phyloP scores from a whole-genome alignment of 1,140 invertebrate genomes.

The Fopius arisanus region DNA sequence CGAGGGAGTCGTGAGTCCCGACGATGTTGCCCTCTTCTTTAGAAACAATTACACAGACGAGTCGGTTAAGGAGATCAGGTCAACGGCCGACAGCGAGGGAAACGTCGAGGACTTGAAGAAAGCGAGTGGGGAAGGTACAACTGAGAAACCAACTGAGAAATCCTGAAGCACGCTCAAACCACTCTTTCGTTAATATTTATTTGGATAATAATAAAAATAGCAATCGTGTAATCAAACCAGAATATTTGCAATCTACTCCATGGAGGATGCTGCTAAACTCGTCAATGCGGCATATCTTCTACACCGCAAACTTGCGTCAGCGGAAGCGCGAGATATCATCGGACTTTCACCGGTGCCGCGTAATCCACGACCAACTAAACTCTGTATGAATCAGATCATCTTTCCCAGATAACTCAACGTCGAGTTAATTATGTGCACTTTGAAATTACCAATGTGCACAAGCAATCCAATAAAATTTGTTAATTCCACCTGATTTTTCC shows the following conservation, averaged over 20 bases:
- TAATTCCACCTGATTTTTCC: not conserved
- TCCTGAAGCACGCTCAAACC: conserved; percentile 22
- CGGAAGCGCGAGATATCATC: conserved; percentile 24
- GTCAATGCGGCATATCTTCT: not conserved
- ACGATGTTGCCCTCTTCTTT: conserved; percentile 51
- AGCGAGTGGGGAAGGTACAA: not conserved
- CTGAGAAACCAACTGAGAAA: conserved; percentile 27
- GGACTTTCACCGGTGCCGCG: conserved; percentile 3
- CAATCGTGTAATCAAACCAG: not conserved
- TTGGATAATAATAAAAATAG: conserved; percentile 11
- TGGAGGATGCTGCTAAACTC: not conserved
- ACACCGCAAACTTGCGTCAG: conserved; percentile 27
- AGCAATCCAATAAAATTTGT: not conserved
- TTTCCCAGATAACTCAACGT: not conserved
- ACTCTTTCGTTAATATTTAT: conserved; percentile 7
- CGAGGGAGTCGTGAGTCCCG: conserved; percentile 29
- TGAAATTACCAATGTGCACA: not conserved
- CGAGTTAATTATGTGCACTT: not conserved
- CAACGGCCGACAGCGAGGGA: conserved; percentile 36
- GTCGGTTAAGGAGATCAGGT: conserved; percentile 43
- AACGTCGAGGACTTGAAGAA: not conserved
- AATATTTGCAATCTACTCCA: not conserved
- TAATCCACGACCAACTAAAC: not conserved
- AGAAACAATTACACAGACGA: conserved; percentile 38
- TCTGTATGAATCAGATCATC: not conserved